Conservation (phyloP, 1,140 invertebrate species). For the Pseudomyrmex dendroicus region DNA sequence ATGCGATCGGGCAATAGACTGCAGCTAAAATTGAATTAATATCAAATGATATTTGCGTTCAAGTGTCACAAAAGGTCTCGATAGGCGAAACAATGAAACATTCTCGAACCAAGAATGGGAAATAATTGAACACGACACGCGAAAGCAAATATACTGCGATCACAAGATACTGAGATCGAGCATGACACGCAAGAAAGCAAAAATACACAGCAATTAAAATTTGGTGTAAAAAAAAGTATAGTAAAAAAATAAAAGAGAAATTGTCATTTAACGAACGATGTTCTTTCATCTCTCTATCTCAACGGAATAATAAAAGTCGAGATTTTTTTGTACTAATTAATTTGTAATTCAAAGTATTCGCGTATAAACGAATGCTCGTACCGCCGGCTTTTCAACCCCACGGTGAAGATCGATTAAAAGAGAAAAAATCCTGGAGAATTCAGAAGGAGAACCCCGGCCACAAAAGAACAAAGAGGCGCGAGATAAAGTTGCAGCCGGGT, state of each 20-base stretch:
- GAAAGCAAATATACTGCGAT: no score
- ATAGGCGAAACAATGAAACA: no score
- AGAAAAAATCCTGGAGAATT: slow-evolving; percentile 1
- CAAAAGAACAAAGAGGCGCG: slow-evolving; percentile 11
- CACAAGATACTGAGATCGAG: not conserved
- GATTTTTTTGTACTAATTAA: slow-evolving; percentile 3
- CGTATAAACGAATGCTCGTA: slow-evolving; percentile 6
- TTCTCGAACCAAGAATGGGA: no score
- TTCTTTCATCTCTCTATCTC: not conserved
- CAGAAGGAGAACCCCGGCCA: not conserved
- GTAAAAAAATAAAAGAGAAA: not conserved
- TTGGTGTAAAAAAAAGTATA: not conserved
- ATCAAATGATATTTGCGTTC: not conserved
- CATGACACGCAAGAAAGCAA: no score
- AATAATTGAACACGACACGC: no score
- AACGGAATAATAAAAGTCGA: not conserved
- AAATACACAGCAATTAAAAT: slow-evolving; percentile 10
- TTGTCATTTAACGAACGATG: not conserved
- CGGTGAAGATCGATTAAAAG: not conserved
- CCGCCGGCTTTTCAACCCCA: not conserved
- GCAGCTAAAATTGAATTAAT: no score
- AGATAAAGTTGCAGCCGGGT: slow-evolving; percentile 43
- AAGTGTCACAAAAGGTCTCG: not conserved
- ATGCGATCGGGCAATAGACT: no score
- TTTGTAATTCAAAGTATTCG: slow-evolving; percentile 4